Conservation (phyloP, 2,113 vertebrate species). For the Percopsis transmontana region DNA sequence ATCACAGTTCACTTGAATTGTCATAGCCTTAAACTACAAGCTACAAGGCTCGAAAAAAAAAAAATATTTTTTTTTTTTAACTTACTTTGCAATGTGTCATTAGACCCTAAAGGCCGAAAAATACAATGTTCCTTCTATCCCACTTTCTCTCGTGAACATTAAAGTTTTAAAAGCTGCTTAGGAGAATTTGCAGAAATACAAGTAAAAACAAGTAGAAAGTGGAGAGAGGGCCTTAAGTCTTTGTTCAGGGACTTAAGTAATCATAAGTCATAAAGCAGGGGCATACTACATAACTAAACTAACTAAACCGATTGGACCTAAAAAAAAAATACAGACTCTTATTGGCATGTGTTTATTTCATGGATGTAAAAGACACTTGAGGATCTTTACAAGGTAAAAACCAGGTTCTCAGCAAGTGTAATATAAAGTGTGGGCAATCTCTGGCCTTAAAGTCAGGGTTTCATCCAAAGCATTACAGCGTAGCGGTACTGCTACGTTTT, state of each 20-base stretch:
- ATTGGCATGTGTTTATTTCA: background rate
- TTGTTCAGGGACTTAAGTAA: slow-evolving; percentile 21
- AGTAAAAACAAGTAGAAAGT: slow-evolving; percentile 60
- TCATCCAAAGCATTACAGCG: too few species aligned
- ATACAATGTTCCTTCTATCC: slow-evolving; percentile 20
- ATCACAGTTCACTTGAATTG: too few species aligned
- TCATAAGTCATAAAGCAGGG: slow-evolving; percentile 18
- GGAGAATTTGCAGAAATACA: slow-evolving; percentile 48
- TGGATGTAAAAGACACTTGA: too few species aligned
- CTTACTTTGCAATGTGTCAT: slow-evolving; percentile 37
- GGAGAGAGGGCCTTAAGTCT: slow-evolving; percentile 20
- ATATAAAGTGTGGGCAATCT: too few species aligned
- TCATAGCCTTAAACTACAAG: too few species aligned
- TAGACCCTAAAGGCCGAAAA: slow-evolving; percentile 33
- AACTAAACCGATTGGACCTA: slow-evolving; percentile 31
- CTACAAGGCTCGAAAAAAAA: too few species aligned
- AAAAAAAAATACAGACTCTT: slow-evolving; percentile 12
- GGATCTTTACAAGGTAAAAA: too few species aligned
- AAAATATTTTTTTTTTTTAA: background rate
- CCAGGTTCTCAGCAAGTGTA: too few species aligned
- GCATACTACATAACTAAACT: background rate
- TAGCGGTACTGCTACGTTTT: too few species aligned
- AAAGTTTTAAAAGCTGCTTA: slow-evolving; percentile 47
- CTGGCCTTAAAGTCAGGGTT: too few species aligned
- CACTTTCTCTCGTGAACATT: slow-evolving; percentile 39